Conservation (phyloP, 2,797 vertebrate species). For the Sebastes hubbsi region DNA sequence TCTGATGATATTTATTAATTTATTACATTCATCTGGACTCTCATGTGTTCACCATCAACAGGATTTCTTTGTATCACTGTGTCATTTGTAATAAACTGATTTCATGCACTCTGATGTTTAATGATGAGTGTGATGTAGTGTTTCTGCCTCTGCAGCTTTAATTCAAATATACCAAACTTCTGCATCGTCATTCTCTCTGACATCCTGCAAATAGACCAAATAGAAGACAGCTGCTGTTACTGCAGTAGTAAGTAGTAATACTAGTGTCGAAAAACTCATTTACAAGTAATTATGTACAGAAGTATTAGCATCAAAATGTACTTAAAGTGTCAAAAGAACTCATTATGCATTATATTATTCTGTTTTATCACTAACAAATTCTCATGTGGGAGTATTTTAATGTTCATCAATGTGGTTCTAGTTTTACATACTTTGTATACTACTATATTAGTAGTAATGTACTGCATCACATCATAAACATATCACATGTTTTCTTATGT, state of each 20-base stretch:
- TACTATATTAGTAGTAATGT: not conserved
- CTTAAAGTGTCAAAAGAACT: not conserved
- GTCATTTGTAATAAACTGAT: slow-evolving; percentile 77
- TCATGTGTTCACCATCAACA: slow-evolving; percentile 36
- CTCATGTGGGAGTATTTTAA: not conserved
- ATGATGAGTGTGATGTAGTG: too few relatives aligned
- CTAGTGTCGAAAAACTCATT: not conserved
- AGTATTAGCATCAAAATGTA: not conserved
- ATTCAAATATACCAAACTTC: too few relatives aligned
- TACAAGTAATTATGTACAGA: not conserved
- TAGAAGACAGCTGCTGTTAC: too few relatives aligned
- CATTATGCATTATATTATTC: not conserved
- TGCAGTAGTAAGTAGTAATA: not conserved
- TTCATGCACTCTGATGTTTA: slow-evolving; percentile 43
- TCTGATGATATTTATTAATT: not conserved
- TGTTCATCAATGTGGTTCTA: not conserved
- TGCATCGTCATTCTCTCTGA: too few relatives aligned
- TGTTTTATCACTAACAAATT: not conserved
- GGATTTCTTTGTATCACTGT: slow-evolving; percentile 63
- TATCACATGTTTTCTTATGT: not conserved
- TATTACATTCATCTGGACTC: slow-evolving; percentile 7
- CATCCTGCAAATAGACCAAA: too few relatives aligned
- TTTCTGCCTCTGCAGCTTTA: too few relatives aligned
- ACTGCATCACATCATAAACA: too few relatives aligned
- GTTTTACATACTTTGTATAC: not conserved